Conservation (phyloP, 2,888 invertebrate species). For the Apocheima hispidaria region DNA sequence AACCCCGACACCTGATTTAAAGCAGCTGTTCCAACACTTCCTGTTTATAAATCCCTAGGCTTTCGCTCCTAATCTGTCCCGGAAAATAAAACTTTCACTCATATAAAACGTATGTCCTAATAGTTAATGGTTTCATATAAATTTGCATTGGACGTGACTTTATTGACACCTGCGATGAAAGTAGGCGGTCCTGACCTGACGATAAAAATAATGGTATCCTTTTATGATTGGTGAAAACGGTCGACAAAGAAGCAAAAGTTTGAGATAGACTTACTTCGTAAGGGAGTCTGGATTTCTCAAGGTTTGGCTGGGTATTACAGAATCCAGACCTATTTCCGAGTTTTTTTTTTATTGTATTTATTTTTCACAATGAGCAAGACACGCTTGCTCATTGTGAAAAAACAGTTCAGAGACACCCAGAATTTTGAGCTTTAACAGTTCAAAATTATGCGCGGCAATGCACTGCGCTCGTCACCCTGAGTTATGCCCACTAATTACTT, state of each 20-base stretch:
- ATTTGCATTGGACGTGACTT: constrained; percentile 36
- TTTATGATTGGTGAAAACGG: constrained; percentile 3
- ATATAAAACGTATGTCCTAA: constrained; percentile 27
- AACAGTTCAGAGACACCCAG: no score
- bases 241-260: not conserved
- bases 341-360: no score
- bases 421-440: no score
- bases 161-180: constrained; percentile 21
- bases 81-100: constrained; percentile 36
- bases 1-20: not conserved
- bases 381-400: no score
- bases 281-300: no score
- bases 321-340: no score
- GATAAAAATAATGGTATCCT: not conserved
- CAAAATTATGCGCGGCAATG: no score
- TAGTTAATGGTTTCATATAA: constrained; percentile 27
- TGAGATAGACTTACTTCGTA: no score
- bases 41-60: constrained; percentile 9
- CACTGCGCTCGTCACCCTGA: no score
- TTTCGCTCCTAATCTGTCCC: constrained; percentile 37
- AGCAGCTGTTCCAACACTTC: constrained; percentile 4
- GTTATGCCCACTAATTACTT: no score
- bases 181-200: constrained; percentile 21
- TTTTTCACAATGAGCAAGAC: no score
- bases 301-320: no score